Conservation (phyloP, 1,140 invertebrate genomes). For the Cherax destructor region DNA sequence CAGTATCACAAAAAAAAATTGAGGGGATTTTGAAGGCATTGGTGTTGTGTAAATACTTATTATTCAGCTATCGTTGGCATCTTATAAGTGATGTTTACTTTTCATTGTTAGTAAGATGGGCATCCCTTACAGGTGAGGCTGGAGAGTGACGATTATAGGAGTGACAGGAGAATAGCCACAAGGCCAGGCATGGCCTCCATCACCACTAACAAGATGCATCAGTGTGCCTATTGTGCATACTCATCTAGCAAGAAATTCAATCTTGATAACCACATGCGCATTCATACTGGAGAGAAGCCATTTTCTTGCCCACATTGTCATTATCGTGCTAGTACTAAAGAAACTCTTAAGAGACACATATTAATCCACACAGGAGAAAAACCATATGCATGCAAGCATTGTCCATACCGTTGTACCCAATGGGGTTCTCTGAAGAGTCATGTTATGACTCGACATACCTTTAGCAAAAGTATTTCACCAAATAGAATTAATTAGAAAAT, state of each 20-base stretch:
- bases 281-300: conserved; percentile 40
- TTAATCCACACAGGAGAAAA: conserved; percentile 32
- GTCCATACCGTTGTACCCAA: conserved; percentile 30
- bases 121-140: conserved; percentile 43
- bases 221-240: conserved; percentile 26
- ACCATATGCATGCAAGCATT: conserved; percentile 16
- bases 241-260: conserved; percentile 32
- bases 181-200: neutral
- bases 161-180: conserved; percentile 8
- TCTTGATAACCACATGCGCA: conserved; percentile 37
- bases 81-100: neutral
- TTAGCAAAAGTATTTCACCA: neutral
- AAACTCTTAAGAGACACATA: conserved; percentile 24
- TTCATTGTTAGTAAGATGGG: conserved; percentile 20
- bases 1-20: too few relatives aligned
- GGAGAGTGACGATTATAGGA: conserved; percentile 28
- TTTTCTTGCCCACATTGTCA: conserved; percentile 35
- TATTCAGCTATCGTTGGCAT: neutral
- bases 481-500: neutral
- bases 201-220: conserved; percentile 19
- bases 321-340: conserved; percentile 22
- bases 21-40: neutral
- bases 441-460: conserved; percentile 4
- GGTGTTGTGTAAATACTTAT: neutral
- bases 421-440: conserved; percentile 27